These are phyloP conservation scores for Triplophysa dalaica DNA, from an alignment of 2,113 vertebrate species.

Conservation along the genomic window DNA sequence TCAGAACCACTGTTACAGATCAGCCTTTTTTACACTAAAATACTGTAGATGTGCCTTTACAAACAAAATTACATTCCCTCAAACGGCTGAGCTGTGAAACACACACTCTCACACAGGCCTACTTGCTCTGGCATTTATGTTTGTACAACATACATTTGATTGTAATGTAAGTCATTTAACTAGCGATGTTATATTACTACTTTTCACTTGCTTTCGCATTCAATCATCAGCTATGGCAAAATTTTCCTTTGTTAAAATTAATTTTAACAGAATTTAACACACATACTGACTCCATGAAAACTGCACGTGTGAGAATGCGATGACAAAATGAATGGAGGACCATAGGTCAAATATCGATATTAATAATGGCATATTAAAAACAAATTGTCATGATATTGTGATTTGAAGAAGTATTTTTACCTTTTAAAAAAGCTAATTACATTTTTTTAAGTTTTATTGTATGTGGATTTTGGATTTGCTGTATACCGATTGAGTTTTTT, in stretches of 20 bases:
- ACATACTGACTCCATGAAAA: not conserved
- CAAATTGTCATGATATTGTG: not conserved
- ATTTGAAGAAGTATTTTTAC: not conserved
- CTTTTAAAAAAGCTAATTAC: not conserved
- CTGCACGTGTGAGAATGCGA: not conserved
- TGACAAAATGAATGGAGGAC: not conserved
- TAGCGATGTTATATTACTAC: not conserved
- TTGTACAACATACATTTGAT: not conserved
- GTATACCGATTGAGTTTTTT: not conserved
- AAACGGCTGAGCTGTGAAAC: no score
- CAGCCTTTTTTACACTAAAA: not conserved
- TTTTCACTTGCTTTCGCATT: not conserved
- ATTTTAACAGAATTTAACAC: not conserved
- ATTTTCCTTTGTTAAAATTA: not conserved
- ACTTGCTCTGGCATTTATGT: not conserved
- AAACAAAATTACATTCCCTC: no score
- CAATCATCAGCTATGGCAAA: not conserved
- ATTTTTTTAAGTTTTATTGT: not conserved
- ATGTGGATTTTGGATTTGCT: not conserved
- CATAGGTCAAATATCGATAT: constrained; percentile 28
- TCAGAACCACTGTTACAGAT: constrained; percentile 62
- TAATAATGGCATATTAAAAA: not conserved
- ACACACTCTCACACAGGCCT: not conserved
- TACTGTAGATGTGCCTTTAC: no score
- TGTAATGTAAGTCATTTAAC: not conserved